Evolutionary conservation across 2,113 vertebrate species (phyloP).

Genomic region (Phalacrocorax aristotelis): DNA sequence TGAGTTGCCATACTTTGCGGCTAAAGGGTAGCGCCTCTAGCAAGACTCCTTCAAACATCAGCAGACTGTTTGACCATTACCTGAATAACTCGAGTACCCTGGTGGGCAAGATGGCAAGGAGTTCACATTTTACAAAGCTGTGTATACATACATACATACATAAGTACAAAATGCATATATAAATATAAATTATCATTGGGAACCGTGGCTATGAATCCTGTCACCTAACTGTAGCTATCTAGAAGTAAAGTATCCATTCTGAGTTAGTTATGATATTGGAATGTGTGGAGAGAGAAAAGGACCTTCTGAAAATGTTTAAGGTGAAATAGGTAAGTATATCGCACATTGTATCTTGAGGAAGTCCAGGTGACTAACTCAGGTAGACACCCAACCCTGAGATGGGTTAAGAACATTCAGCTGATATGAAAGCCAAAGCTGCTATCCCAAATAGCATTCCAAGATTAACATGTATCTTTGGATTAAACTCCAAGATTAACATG

Average conservation of each 20-base stretch:
- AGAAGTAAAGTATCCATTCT: background rate
- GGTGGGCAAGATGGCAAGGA: background rate
- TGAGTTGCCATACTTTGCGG: background rate
- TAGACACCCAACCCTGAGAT: background rate
- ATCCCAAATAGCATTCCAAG: background rate
- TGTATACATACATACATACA: background rate
- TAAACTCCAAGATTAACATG: background rate
- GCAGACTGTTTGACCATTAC: background rate
- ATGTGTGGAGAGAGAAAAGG: background rate
- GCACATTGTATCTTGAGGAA: fast-evolving
- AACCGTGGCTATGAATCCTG: background rate
- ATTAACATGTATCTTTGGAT: fast-evolving
- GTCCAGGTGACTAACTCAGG: background rate
- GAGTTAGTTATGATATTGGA: background rate
- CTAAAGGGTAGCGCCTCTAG: background rate
- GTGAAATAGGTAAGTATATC: background rate
- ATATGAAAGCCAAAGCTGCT: background rate
- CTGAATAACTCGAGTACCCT: background rate
- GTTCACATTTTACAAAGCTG: background rate
- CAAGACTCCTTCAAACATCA: background rate
- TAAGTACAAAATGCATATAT: background rate
- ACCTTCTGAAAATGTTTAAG: background rate
- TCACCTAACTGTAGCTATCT: background rate
- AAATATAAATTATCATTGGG: background rate
- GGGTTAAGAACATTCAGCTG: background rate